Percentiles rank a stretch among this genome's conserved stretches.
These are phyloP conservation scores for Agraylea sexmaculata DNA, from an alignment of 1,140 invertebrate genomes.

Conservation along the genomic window DNA sequence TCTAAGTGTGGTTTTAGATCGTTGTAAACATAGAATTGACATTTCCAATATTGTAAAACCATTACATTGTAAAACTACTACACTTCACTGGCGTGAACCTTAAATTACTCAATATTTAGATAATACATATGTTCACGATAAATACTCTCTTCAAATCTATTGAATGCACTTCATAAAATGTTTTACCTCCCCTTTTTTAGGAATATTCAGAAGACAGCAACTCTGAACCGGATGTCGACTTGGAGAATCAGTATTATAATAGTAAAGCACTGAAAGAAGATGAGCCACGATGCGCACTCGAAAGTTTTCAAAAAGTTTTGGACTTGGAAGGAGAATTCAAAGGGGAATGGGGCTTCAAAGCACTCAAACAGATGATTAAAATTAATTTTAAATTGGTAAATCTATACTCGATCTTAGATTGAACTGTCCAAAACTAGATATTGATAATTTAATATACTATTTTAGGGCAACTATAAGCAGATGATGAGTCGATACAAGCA, in stretches of 20 bases:
- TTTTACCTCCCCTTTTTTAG: conserved; percentile 47
- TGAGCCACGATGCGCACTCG: conserved; percentile 80
- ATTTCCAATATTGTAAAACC: no score
- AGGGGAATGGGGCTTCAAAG: conserved; percentile 99
- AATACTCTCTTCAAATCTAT: no score
- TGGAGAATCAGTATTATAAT: conserved; percentile 99
- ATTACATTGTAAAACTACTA: no score
- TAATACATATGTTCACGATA: no score
- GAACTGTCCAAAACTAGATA: not conserved
- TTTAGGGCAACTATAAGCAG: conserved; percentile 82
- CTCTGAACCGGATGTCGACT: conserved; percentile 96
- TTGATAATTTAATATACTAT: conserved; percentile 23
- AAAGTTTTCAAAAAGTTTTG: conserved; percentile 93
- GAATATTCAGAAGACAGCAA: conserved; percentile 94
- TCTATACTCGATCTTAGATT: conserved; percentile 12
- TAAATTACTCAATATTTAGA: no score
- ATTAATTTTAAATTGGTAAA: conserved; percentile 96
- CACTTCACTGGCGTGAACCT: no score
- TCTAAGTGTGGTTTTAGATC: no score
- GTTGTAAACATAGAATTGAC: no score
- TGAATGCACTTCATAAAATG: no score
- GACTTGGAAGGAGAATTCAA: conserved; percentile 95
- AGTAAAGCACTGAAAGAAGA: conserved; percentile 98
- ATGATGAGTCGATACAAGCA: conserved; percentile 98
- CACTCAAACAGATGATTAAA: conserved; percentile 99